Percentiles rank a stretch among this genome's conserved stretches.
These are phyloP conservation scores for Galeruca laticollis DNA, from an alignment of 2,888 invertebrate genomes.

Conservation along the genomic window DNA sequence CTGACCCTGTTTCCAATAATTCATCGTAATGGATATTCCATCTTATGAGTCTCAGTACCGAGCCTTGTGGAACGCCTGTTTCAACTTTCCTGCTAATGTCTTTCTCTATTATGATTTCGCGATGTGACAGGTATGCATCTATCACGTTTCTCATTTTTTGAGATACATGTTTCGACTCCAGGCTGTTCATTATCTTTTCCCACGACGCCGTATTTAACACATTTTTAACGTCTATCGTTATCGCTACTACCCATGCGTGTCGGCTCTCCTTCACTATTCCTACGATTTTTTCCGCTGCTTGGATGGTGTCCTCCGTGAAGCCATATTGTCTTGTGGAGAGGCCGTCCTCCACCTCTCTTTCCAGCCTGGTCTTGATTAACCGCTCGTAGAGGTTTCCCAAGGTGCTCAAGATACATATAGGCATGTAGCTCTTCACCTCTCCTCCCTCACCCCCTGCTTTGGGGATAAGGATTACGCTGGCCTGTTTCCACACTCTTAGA, in stretches of 20 bases:
- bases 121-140: conserved; percentile 10
- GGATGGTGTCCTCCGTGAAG: conserved; percentile 36
- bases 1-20: conserved; percentile 14
- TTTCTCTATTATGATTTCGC: background rate
- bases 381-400: conserved; percentile 37
- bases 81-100: background rate
- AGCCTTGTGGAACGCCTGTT: conserved; percentile 29
- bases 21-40: conserved; percentile 29
- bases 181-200: background rate
- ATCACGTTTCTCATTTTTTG: background rate
- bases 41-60: conserved; percentile 28
- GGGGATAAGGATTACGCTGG: conserved; percentile 34
- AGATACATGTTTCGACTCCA: background rate
- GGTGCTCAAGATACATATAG: conserved; percentile 40
- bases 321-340: conserved; percentile 35
- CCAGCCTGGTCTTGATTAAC: conserved; percentile 29
- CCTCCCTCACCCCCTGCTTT: conserved; percentile 26
- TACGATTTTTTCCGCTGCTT: too few species aligned
- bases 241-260: too few species aligned
- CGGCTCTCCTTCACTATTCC: too few species aligned
- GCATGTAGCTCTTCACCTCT: conserved; percentile 20
- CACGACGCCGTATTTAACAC: too few species aligned
- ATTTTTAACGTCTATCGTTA: too few species aligned
- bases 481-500: conserved; percentile 37
- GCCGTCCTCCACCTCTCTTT: conserved; percentile 26